Base-by-base conservation (phyloP, 1,140 invertebrate species). In the Ceratitis capitata region DNA sequence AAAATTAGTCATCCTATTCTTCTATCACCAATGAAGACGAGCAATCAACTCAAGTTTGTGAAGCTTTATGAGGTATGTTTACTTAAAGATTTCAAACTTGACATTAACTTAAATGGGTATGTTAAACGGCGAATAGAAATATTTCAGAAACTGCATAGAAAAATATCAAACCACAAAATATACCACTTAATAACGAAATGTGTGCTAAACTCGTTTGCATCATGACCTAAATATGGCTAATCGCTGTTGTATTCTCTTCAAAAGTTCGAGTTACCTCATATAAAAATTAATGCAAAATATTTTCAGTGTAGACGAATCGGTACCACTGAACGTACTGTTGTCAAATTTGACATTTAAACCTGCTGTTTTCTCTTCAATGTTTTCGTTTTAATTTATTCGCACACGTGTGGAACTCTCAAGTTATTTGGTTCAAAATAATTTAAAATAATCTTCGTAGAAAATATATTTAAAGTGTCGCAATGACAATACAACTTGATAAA, bases 401-500 rank as follows among this genome's bases (percentile, higher is more conserved):
- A 35, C 85, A 85, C 85, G 82, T 85, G 82, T 56, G 35, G 53
- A 49, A 49, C 23, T 51, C 19, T 74, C 39, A 10, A 74, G 29
- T 12, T 49, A 83, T 78, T 64, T 45, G 32, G 26, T 6, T 4
- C 78, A 74, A 23, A 51, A 49, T 78, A 58, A 45, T 42, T 1
- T 45, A 58, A 82, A 78, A 56, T 82, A 47, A 84, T 84, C 32
- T 64, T 1, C 32, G 10, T 7, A 16, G 9, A 4, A 3, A 29
- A 85, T 49, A 39, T 42, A 78, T 85, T 3, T 16, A 32, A n/a
- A 49, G 49, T 19, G 56, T 26, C 4, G 83, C 61, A 85, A 86
- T 86, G 86, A 83, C 86, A 14, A 49, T 83, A 82, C 84, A 86
- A 83, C 84, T 87, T 29, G 74, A 87, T 58, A 86, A 85, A 51